Evolutionary conservation across 2,797 vertebrate genomes (phyloP), one percentile per base, ranked within the genome.

Genomic region (Anisognathus igniventris): DNA sequence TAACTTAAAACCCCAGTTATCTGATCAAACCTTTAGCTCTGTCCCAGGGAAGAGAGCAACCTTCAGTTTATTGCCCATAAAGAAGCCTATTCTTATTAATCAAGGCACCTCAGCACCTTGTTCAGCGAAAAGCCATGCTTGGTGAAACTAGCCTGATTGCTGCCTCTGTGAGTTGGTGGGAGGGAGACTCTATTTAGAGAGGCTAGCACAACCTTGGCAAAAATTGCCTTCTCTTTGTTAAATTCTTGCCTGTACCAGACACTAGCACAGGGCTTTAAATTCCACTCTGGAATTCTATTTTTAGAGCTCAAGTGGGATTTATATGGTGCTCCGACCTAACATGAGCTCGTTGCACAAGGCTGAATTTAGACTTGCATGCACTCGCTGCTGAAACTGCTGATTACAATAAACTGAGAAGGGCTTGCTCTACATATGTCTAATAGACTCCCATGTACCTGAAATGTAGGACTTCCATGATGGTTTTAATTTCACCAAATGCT

Each of bases 281-380:
- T 92, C 73, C 39, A 40, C 62, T 75, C 70, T 42, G 58, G 70
- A 84, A 88, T 92, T 88, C 79, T 90, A 88, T 91, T 92, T 96
- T 95, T 92, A 90, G 85, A 77, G 54, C 51, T 88, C 82, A 68
- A 75, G 85, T 83, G 82, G 82, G 76, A 92, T 95, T 96, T 95
- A 88, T 74, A 57, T 40, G 70, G 62, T 86, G 47, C 79, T 88
- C 60, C 4, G 24, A 76, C 74, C 57, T 91, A 67, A 87, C 86
- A 74, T 0, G 1, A 89, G 88, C n/a, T 86, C n/a, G 12, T 33
- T 72, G 79, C 53, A 61, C 61, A 61, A 74, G 72, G 81, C 93
- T 94, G 86, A 92, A 86, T 95, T 96, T 86, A 90, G 83, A 40
- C 88, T 68, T 71, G 57, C 37, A 24, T 70, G 85, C 58, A 68